These are phyloP conservation scores for Amphibalanus amphitrite DNA, from an alignment of 1,140 invertebrate species.

Conservation along the genomic window DNA sequence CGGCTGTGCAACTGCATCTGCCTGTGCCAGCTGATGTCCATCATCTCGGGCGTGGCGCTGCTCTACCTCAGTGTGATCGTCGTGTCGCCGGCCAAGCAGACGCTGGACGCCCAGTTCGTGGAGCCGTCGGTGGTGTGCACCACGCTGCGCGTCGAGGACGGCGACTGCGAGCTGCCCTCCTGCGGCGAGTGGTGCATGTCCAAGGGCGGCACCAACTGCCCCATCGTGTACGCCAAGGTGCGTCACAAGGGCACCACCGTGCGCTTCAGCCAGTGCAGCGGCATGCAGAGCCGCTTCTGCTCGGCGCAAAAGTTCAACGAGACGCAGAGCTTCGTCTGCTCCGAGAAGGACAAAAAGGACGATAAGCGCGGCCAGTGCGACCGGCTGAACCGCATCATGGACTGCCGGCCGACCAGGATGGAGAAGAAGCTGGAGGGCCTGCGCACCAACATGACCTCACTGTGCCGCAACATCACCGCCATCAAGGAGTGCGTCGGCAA, in stretches of 20 bases:
- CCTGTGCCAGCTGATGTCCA: slow-evolving; percentile 71
- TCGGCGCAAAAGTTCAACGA: slow-evolving; percentile 17
- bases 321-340: slow-evolving; percentile 40
- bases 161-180: slow-evolving; percentile 45
- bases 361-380: slow-evolving; percentile 66
- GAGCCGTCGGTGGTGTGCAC: slow-evolving; percentile 74
- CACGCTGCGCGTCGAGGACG: slow-evolving; percentile 40
- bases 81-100: slow-evolving; percentile 68
- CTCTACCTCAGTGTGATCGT: slow-evolving; percentile 72
- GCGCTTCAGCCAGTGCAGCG: slow-evolving; percentile 73
- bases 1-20: slow-evolving; percentile 79
- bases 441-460: slow-evolving; percentile 11
- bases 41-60: slow-evolving; percentile 60
- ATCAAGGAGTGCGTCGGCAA: slow-evolving; percentile 51
- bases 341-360: neutral
- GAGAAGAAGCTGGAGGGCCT: slow-evolving; percentile 8
- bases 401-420: slow-evolving; percentile 42
- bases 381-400: slow-evolving; percentile 70
- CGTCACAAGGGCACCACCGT: slow-evolving; percentile 58
- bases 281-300: slow-evolving; percentile 15
- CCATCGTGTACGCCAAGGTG: slow-evolving; percentile 71
- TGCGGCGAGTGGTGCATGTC: slow-evolving; percentile 83
- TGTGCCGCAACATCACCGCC: slow-evolving; percentile 68
- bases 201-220: slow-evolving; percentile 67
- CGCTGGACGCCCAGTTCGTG: slow-evolving; percentile 65